phyloP scores from a whole-genome alignment of 1,140 invertebrate genomes.

The Coptotermes formosanus region DNA sequence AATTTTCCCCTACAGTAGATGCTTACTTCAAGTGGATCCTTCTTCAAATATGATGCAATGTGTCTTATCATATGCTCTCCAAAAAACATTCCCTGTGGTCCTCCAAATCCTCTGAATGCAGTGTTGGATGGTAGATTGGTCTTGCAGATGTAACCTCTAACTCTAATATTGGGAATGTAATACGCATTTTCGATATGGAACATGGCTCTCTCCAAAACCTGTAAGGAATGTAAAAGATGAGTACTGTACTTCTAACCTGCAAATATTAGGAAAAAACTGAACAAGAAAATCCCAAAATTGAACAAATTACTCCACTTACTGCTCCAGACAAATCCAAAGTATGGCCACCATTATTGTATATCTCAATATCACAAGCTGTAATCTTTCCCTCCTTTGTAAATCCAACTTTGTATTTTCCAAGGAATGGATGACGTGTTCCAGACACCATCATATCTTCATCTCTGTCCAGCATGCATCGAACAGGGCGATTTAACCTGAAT shows the following conservation, averaged over 20 bases:
- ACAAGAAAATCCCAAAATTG: not conserved
- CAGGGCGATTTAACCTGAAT: constrained; percentile 67
- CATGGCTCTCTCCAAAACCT: constrained; percentile 76
- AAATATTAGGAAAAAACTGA: not conserved
- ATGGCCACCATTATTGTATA: constrained; percentile 83
- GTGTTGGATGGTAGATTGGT: constrained; percentile 89
- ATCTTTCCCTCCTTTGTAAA: constrained; percentile 74
- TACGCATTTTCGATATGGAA: constrained; percentile 80
- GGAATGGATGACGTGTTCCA: constrained; percentile 86
- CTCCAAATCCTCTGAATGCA: constrained; percentile 87
- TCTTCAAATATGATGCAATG: constrained; percentile 68
- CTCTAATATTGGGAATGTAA: constrained; percentile 65
- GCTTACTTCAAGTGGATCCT: constrained; percentile 54
- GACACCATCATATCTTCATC: constrained; percentile 92
- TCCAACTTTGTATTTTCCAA: constrained; percentile 82
- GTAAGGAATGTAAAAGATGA: constrained; percentile 28
- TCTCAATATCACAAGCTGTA: constrained; percentile 64
- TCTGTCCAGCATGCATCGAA: constrained; percentile 86
- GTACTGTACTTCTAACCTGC: too few relatives aligned
- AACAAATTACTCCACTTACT: constrained; percentile 52
- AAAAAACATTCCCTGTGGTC: constrained; percentile 85
- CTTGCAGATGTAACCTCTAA: constrained; percentile 70
- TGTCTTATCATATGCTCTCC: constrained; percentile 75
- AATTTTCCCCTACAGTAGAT: not conserved
- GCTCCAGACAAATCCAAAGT: constrained; percentile 78